These are phyloP conservation scores for Dryocosmus kuriphilus DNA, from an alignment of 2,888 invertebrate genomes.

Conservation along the genomic window DNA sequence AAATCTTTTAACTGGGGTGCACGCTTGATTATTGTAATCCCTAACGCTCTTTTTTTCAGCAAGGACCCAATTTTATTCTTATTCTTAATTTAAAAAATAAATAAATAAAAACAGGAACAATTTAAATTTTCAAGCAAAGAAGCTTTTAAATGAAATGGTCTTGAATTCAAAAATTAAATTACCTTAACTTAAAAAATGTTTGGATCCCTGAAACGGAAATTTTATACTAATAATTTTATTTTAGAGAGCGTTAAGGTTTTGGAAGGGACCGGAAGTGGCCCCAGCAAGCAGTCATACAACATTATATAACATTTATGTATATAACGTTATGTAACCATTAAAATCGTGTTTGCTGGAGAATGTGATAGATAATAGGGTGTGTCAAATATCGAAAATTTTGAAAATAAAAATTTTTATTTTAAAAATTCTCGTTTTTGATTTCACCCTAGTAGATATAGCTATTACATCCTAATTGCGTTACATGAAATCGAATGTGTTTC, in stretches of 20 bases:
- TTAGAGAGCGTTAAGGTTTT: conserved; percentile 33
- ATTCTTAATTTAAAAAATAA: not conserved
- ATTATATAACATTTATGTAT: conserved; percentile 39
- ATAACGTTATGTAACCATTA: conserved; percentile 36
- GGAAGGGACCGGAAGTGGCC: conserved; percentile 2
- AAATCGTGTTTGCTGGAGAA: conserved; percentile 24
- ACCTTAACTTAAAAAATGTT: not conserved
- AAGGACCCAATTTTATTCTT: not conserved
- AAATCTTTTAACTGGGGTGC: conserved; percentile 3
- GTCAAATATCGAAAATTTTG: not conserved
- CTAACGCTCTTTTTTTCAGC: conserved; percentile 19
- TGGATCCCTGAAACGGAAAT: not conserved
- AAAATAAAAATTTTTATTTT: not conserved
- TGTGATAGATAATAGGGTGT: conserved; percentile 13
- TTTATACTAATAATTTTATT: conserved; percentile 1
- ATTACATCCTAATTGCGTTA: conserved; percentile 41
- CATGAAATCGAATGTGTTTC: conserved; percentile 50
- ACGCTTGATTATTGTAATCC: conserved; percentile 27
- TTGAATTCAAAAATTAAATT: not conserved
- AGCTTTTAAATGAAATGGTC: not conserved
- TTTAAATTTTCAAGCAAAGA: not conserved
- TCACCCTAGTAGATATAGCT: not conserved
- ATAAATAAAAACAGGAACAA: not conserved
- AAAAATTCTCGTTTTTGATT: not conserved
- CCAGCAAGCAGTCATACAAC: conserved; percentile 26